Evolutionary conservation across 2,113 vertebrate genomes (phyloP).

Genomic region (Rhabdornis inornatus): DNA sequence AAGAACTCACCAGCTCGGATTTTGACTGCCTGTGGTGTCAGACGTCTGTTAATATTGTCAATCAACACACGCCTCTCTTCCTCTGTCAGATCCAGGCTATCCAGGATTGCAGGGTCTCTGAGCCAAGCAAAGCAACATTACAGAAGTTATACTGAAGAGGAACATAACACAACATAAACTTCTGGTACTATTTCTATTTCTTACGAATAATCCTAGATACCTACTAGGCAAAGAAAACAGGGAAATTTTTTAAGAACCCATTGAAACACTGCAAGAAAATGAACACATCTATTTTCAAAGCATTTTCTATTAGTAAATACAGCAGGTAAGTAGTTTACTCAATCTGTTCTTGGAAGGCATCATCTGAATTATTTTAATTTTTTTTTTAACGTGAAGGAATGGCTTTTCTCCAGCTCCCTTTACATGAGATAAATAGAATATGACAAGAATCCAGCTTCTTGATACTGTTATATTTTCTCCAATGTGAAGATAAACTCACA

Average conservation of each 20-base stretch:
- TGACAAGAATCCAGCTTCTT: not conserved
- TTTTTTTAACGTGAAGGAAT: not conserved
- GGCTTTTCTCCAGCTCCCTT: not conserved
- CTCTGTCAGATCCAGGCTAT: slow-evolving; percentile 92
- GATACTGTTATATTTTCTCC: not conserved
- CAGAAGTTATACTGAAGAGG: not conserved
- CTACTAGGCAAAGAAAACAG: not conserved
- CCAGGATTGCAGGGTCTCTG: slow-evolving; percentile 92
- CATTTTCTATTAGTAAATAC: not conserved
- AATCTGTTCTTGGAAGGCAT: not conserved
- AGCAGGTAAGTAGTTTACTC: not conserved
- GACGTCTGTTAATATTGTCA: slow-evolving; percentile 95
- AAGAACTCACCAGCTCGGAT: slow-evolving; percentile 88
- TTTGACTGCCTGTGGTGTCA: slow-evolving; percentile 97
- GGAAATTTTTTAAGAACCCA: not conserved
- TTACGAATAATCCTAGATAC: not conserved
- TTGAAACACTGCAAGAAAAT: not conserved
- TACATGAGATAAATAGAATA: not conserved
- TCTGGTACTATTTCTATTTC: not conserved
- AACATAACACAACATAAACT: not conserved
- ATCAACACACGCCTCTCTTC: slow-evolving; percentile 90
- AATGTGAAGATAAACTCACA: not conserved
- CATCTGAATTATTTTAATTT: not conserved
- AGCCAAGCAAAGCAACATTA: not conserved
- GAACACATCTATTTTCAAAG: not conserved